Percentiles rank a stretch among this genome's conserved stretches.
phyloP scores from a whole-genome alignment of 2,888 invertebrate species.

The Beris chalybata region DNA sequence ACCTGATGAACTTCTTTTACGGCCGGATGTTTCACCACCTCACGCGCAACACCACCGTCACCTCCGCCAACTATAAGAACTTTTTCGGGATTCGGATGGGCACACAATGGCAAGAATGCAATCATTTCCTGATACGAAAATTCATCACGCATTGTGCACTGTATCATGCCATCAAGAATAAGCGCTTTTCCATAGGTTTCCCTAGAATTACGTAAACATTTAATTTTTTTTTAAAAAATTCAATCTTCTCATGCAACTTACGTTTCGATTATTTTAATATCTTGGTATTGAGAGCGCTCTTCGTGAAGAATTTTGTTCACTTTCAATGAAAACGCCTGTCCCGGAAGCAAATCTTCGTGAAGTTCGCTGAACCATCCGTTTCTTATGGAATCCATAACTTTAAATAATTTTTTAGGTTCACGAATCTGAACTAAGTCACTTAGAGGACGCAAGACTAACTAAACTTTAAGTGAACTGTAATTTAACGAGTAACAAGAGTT shows the following conservation, averaged over 20 bases:
- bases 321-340: constrained; percentile 84
- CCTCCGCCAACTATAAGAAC: constrained; percentile 97
- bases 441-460: no score
- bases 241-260: constrained; percentile 54
- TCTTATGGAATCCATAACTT: constrained; percentile 68
- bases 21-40: constrained; percentile 88
- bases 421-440: no score
- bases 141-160: constrained; percentile 95
- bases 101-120: constrained; percentile 87
- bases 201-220: constrained; percentile 54
- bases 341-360: constrained; percentile 87
- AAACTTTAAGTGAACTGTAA: no score
- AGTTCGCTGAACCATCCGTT: constrained; percentile 93
- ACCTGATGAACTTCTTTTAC: constrained; percentile 88
- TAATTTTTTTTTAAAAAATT: not conserved
- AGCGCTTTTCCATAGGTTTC: constrained; percentile 81
- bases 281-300: constrained; percentile 81
- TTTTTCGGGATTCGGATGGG: constrained; percentile 86
- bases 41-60: constrained; percentile 96
- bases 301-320: constrained; percentile 77
- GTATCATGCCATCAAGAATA: constrained; percentile 93
- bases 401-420: no score
- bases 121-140: constrained; percentile 99
- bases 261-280: constrained; percentile 82
- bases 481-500: no score